Evolutionary conservation across 2,888 invertebrate genomes (phyloP).

Genomic region (Lithophane ornitopus): DNA sequence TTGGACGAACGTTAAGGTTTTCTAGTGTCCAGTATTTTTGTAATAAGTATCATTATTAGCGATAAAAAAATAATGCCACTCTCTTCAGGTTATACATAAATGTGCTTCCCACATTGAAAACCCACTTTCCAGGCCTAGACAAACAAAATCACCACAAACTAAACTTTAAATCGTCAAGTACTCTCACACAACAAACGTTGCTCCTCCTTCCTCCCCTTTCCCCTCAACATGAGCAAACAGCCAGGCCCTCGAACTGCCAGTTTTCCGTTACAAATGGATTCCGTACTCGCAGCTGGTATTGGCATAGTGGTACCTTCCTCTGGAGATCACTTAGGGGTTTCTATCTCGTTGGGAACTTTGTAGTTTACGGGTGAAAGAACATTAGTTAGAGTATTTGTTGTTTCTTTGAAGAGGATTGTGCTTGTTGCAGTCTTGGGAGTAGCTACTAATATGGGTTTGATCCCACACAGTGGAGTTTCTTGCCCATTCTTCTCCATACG

Average conservation of each 20-base stretch:
- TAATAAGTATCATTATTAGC: no score
- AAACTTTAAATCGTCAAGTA: conserved; percentile 28
- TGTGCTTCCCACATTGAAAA: background rate
- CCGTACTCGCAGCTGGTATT: conserved; percentile 35
- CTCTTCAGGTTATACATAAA: background rate
- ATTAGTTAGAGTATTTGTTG: conserved; percentile 1
- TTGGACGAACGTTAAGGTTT: no score
- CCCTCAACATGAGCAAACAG: conserved; percentile 41
- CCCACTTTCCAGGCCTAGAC: background rate
- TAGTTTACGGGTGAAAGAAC: conserved; percentile 12
- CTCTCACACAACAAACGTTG: conserved; percentile 15
- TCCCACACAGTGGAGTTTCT: no score
- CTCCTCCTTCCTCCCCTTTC: background rate
- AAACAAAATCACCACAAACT: conserved; percentile 33
- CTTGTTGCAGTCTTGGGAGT: background rate
- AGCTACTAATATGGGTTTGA: no score
- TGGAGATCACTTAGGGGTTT: conserved; percentile 47
- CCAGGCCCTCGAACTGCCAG: conserved; percentile 22
- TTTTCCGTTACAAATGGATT: conserved; percentile 61
- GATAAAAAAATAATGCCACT: background rate
- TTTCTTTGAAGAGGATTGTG: background rate
- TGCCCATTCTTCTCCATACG: no score
- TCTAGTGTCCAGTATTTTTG: background rate
- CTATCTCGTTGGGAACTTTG: conserved; percentile 34
- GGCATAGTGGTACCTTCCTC: conserved; percentile 40